A percentile compares a stretch with the other conserved stretches of the same genome.
Evolutionary conservation across 2,113 vertebrate genomes (phyloP).

Genomic region (Sturnus vulgaris): DNA sequence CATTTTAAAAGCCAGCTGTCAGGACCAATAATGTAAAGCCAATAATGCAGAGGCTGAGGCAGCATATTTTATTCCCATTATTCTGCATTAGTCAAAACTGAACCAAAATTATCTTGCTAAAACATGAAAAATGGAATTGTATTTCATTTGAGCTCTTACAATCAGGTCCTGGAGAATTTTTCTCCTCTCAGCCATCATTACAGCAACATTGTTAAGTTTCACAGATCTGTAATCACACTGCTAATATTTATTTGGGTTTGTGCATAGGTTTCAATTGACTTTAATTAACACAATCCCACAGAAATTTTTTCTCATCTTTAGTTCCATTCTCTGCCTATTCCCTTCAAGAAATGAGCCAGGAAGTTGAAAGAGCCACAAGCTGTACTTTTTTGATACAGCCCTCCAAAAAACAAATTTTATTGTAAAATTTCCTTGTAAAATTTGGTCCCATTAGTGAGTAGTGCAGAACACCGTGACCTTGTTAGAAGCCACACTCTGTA

Average conservation of each 20-base stretch:
- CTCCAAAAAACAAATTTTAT: not conserved
- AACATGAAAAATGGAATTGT: conserved; percentile 28
- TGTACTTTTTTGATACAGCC: not conserved
- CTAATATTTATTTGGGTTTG: conserved; percentile 8
- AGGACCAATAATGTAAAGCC: not conserved
- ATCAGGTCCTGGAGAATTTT: not conserved
- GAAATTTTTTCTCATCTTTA: not conserved
- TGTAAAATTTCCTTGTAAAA: not conserved
- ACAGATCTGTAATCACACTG: not conserved
- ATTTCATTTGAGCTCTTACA: conserved; percentile 19
- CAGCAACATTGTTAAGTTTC: not conserved
- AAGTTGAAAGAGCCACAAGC: not conserved
- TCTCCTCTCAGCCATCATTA: not conserved
- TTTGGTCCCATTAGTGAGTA: not conserved
- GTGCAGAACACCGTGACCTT: conserved; percentile 11
- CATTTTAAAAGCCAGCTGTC: conserved; percentile 58
- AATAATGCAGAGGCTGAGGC: conserved; percentile 1
- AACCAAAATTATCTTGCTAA: conserved; percentile 40
- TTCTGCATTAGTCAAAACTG: conserved; percentile 46
- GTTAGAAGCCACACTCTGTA: not conserved
- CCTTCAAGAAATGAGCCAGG: not conserved
- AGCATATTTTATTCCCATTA: conserved; percentile 39
- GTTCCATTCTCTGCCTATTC: not conserved
- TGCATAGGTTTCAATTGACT: not conserved
- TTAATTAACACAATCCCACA: not conserved